Evolutionary conservation across 2,113 vertebrate genomes (phyloP).

Genomic region (Colaptes auratus): DNA sequence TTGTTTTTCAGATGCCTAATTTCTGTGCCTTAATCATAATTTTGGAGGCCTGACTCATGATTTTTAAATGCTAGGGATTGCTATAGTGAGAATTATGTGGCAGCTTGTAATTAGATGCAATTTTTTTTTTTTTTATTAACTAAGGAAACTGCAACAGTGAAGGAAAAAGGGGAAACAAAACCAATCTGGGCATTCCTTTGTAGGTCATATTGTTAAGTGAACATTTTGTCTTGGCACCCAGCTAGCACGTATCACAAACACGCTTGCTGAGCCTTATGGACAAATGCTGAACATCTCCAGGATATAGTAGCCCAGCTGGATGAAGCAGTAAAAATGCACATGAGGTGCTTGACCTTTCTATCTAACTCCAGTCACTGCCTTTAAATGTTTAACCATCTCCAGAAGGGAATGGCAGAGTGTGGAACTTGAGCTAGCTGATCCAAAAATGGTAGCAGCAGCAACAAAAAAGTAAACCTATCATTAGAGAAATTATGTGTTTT

Average conservation of each 20-base stretch:
- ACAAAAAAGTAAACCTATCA: slow-evolving; percentile 13
- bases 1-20: not conserved
- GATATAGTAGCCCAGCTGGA: not conserved
- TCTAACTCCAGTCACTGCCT: not conserved
- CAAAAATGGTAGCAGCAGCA: not conserved
- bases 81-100: not conserved
- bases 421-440: not conserved
- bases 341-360: not conserved
- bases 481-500: slow-evolving; percentile 45
- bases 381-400: not conserved
- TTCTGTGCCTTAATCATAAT: slow-evolving; percentile 11
- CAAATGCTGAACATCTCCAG: not conserved
- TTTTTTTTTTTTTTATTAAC: not conserved
- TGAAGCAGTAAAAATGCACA: not conserved
- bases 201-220: not conserved
- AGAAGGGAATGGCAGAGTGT: not conserved
- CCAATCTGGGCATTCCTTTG: not conserved
- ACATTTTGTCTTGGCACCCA: slow-evolving; percentile 26
- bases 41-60: not conserved
- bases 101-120: slow-evolving; percentile 9
- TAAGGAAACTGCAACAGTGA: not conserved
- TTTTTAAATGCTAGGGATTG: slow-evolving; percentile 17
- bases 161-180: slow-evolving; percentile 25
- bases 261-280: slow-evolving; percentile 29
- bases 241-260: not conserved